Evolutionary conservation across 2,113 vertebrate species (phyloP).

Genomic region (Furnarius figulus): DNA sequence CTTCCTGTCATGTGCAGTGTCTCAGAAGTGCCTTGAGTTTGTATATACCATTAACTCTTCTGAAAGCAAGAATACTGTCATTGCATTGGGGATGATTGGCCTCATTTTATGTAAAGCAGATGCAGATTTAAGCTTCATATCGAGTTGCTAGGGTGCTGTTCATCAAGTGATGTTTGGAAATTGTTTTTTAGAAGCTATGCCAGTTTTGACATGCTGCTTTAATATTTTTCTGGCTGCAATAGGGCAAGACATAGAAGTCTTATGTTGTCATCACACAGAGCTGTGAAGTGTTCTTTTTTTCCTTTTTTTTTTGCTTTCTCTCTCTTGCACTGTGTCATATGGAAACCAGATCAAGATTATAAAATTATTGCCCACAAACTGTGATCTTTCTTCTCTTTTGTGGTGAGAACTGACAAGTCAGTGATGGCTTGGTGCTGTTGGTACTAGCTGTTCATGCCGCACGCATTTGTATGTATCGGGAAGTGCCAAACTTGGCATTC

Average conservation of each 20-base stretch:
- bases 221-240: slow-evolving; percentile 57
- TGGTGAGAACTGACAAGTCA: slow-evolving; percentile 60
- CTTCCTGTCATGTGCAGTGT: not conserved
- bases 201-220: slow-evolving; percentile 59
- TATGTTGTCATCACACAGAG: slow-evolving; percentile 46
- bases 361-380: slow-evolving; percentile 64
- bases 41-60: not conserved
- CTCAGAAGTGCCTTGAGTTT: not conserved
- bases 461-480: slow-evolving; percentile 54
- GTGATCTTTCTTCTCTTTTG: slow-evolving; percentile 62
- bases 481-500: slow-evolving; percentile 56
- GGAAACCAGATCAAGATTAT: slow-evolving; percentile 67
- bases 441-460: slow-evolving; percentile 47
- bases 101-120: slow-evolving; percentile 20
- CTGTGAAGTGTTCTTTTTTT: not conserved
- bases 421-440: slow-evolving; percentile 62
- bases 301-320: slow-evolving; percentile 20
- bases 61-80: not conserved
- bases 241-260: slow-evolving; percentile 55
- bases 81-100: not conserved
- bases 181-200: not conserved
- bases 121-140: not conserved
- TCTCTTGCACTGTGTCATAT: slow-evolving; percentile 57
- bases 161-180: slow-evolving; percentile 34
- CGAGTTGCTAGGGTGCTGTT: not conserved